Evolutionary conservation across 2,888 invertebrate genomes (phyloP).

Genomic region (Harmothoe impar): DNA sequence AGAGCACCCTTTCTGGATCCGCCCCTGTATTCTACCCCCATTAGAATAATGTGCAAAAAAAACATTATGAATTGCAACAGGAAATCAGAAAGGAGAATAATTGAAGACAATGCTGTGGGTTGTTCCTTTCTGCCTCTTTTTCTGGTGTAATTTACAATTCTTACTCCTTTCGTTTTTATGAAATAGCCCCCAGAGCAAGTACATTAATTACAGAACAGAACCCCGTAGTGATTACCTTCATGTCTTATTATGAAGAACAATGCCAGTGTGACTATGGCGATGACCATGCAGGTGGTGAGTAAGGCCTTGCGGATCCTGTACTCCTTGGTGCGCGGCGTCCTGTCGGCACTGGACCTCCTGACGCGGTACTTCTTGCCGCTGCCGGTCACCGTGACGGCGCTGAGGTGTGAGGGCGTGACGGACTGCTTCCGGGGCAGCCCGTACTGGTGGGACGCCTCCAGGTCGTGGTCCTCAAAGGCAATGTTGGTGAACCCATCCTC

Average conservation of each 20-base stretch:
- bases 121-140: too few relatives aligned
- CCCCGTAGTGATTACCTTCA: not conserved
- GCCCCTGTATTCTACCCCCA: too few relatives aligned
- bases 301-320: not conserved
- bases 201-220: too few relatives aligned
- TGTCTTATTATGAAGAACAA: not conserved
- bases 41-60: too few relatives aligned
- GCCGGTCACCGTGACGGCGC: not conserved
- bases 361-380: not conserved
- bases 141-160: too few relatives aligned
- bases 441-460: not conserved
- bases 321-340: not conserved
- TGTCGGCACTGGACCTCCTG: not conserved
- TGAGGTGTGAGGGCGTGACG: not conserved
- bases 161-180: too few relatives aligned
- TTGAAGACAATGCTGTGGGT: too few relatives aligned
- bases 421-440: not conserved
- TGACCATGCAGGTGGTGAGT: not conserved
- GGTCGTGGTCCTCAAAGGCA: not conserved
- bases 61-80: too few relatives aligned
- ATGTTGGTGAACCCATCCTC: conserved; percentile 14
- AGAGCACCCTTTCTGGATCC: too few relatives aligned
- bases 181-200: too few relatives aligned
- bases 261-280: not conserved
- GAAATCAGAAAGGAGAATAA: too few relatives aligned